Evolutionary conservation across 1,140 invertebrate genomes (phyloP).

Genomic region (Hyles euphorbiae): DNA sequence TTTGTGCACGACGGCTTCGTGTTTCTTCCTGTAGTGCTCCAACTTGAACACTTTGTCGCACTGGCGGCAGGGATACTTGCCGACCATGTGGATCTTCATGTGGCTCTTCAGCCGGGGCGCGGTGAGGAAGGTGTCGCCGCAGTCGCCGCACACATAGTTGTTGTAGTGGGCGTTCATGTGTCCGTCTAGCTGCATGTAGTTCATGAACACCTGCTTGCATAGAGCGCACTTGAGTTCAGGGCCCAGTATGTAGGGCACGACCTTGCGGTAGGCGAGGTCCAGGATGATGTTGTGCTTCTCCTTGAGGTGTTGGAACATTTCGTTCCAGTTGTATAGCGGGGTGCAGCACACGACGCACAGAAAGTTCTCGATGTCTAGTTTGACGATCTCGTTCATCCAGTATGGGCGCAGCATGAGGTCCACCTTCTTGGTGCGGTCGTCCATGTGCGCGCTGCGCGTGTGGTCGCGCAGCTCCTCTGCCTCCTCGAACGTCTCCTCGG

Average conservation of each 20-base stretch:
- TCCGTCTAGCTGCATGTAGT: constrained; percentile 41
- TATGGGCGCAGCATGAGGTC: constrained; percentile 40
- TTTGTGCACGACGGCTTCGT: constrained; percentile 36
- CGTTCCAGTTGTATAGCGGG: constrained; percentile 39
- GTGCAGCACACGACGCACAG: constrained; percentile 38
- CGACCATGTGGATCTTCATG: constrained; percentile 36
- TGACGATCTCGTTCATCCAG: constrained; percentile 44
- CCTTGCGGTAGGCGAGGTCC: constrained; percentile 38
- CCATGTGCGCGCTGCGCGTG: constrained; percentile 29
- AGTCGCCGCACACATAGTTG: constrained; percentile 52
- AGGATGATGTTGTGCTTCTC: constrained; percentile 35
- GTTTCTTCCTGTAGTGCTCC: constrained; percentile 42
- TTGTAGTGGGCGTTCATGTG: constrained; percentile 62
- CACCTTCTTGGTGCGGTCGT: constrained; percentile 28
- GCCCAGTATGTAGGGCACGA: constrained; percentile 44
- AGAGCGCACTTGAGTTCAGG: constrained; percentile 36
- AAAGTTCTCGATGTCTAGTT: constrained; percentile 47
- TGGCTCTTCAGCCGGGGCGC: constrained; percentile 41
- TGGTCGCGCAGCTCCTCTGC: constrained; percentile 37
- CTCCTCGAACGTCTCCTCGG: constrained; percentile 38
- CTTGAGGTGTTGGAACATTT: constrained; percentile 47
- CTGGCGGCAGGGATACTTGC: constrained; percentile 32
- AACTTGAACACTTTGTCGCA: constrained; percentile 49
- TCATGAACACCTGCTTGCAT: constrained; percentile 35
- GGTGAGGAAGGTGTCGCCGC: constrained; percentile 50